Base-by-base conservation (phyloP, 2,797 vertebrate species). In the Lagocephalus sceleratus region DNA sequence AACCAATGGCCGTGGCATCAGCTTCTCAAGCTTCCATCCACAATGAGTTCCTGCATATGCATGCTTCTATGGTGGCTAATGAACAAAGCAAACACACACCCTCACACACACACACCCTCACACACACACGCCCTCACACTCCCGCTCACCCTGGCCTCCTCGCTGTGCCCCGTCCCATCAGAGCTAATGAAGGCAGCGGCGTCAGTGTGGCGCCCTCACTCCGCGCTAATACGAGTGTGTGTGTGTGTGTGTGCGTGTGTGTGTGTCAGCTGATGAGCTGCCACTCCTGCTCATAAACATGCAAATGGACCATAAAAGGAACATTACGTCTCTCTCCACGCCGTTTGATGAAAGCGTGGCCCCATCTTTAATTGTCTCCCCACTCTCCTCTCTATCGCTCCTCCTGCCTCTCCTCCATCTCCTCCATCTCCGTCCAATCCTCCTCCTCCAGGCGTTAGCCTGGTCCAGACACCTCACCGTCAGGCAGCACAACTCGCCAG, bases 231-330 rank as follows among this genome's bases (percentile, higher is more conserved):
- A 19, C 66, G 57, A 47, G 17, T 41, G 23, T 54, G 61, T 63
- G 51, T 25, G 47, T 38, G 35, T 22, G 32, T 40, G 29, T 21
- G 47, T 21, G 26, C 20, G 47, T 20, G 47, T 19, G 10, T 54
- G 44, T 63, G 59, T 40, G 60, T 54, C 7, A 44, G 51, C 12
- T 15, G 40, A 25, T 49, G 57, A 62, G 48, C 70, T 63, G 73
- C 66, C 73, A 68, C 67, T 75, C 58, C 57, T 63, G 66, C 75
- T 83, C 78, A 81, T 82, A 63, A 79, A 77, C 67, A 84, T 85
- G 75, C 68, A 78, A 87, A 88, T 86, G 61, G 35, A 42, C 75
- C 23, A 59, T 71, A 79, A 87, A 66, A 54, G 61, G 26, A 66
- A 73, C 70, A 71, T 82, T 84, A 66, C 63, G 61, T 72, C 54